Percentiles rank a stretch among this genome's conserved stretches.
Conservation (phyloP, 2,113 vertebrate genomes). For the Chascanopsetta lugubris region DNA sequence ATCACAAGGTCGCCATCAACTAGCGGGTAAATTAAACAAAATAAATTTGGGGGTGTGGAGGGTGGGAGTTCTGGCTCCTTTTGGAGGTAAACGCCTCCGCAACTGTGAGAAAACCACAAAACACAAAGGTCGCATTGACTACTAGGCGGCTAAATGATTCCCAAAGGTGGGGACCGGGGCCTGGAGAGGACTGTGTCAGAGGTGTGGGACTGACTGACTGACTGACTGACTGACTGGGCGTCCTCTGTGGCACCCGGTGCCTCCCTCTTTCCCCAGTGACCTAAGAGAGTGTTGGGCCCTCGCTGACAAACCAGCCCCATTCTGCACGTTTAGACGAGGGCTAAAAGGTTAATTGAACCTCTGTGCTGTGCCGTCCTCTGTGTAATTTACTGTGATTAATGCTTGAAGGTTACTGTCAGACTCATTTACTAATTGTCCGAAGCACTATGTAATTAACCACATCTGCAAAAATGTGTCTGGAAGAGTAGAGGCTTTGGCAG, state of each 20-base stretch:
- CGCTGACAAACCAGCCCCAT: slow-evolving; percentile 68
- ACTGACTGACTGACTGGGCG: slow-evolving; percentile 31
- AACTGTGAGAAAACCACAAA: slow-evolving; percentile 46
- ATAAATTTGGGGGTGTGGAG: slow-evolving; percentile 40
- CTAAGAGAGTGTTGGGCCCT: slow-evolving; percentile 60
- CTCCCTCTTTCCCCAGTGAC: slow-evolving; percentile 60
- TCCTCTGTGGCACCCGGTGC: slow-evolving; percentile 49
- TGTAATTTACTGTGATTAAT: slow-evolving; percentile 85
- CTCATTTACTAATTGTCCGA: slow-evolving; percentile 80
- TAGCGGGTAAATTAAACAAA: slow-evolving; percentile 58
- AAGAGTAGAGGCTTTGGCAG: slow-evolving; percentile 24
- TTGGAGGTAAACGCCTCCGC: slow-evolving; percentile 49
- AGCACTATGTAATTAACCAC: slow-evolving; percentile 75
- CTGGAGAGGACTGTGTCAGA: slow-evolving; percentile 35
- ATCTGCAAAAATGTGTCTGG: slow-evolving; percentile 68
- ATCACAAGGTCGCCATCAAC: slow-evolving; percentile 47
- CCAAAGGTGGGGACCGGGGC: slow-evolving; percentile 45
- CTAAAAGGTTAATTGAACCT: slow-evolving; percentile 83
- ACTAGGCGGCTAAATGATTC: slow-evolving; percentile 59
- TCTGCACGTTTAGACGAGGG: slow-evolving; percentile 69
- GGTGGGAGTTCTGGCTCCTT: slow-evolving; percentile 26
- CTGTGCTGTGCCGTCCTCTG: slow-evolving; percentile 77
- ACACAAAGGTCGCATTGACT: slow-evolving; percentile 71
- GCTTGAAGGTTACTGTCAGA: slow-evolving; percentile 78
- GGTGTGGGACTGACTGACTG: not conserved